Conservation (phyloP, 2,888 invertebrate genomes). For the Pollenia angustigena region DNA sequence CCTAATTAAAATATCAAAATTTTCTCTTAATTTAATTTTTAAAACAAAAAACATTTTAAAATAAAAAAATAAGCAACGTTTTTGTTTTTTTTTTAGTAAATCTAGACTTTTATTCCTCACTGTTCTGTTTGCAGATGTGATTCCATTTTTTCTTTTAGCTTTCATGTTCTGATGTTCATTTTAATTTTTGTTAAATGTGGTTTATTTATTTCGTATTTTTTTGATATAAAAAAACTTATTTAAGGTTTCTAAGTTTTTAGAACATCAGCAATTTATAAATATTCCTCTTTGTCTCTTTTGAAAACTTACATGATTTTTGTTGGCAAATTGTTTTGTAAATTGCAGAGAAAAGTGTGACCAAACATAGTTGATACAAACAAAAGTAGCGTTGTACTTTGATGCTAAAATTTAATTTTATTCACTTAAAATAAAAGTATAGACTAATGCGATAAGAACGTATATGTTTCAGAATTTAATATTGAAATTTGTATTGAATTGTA, state of each 20-base stretch:
- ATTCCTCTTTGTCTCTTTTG: conserved; percentile 14
- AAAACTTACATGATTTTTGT: conserved; percentile 42
- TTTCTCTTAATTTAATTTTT: no score
- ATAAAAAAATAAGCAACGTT: no score
- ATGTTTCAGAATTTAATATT: no score
- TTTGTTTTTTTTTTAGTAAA: no score
- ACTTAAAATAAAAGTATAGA: no score
- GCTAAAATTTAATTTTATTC: no score
- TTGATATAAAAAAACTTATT: conserved; percentile 40
- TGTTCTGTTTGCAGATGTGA: not conserved
- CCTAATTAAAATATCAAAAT: no score
- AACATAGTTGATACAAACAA: not conserved
- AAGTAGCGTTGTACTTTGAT: not conserved
- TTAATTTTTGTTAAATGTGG: conserved; percentile 42
- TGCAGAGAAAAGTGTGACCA: not conserved
- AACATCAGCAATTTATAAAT: conserved; percentile 48
- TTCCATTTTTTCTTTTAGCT: not conserved
- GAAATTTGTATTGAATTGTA: no score
- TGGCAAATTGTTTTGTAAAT: conserved; percentile 57
- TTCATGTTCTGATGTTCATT: conserved; percentile 45
- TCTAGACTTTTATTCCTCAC: not conserved
- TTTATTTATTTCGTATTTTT: conserved; percentile 9
- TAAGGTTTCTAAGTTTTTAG: conserved; percentile 46
- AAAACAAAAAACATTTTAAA: no score
- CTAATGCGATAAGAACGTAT: no score